Conservation (phyloP, 2,888 invertebrate species). For the Plagodis pulveraria region DNA sequence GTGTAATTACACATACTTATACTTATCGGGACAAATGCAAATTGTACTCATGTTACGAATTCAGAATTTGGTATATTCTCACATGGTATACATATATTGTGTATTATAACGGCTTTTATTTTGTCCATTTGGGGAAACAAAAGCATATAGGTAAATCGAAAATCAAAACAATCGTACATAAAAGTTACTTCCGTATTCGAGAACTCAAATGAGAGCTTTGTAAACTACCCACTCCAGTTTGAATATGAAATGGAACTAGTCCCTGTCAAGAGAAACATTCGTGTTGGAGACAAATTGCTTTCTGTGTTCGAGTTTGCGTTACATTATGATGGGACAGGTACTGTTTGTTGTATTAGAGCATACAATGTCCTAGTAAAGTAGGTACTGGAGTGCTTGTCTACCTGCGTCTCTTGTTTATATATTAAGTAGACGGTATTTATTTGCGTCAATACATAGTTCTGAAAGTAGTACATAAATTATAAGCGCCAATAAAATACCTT, state of each 20-base stretch:
- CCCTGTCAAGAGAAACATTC: conserved; percentile 54
- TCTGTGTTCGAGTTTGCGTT: conserved; percentile 24
- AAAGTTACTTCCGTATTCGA: background rate
- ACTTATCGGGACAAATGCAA: too few species aligned
- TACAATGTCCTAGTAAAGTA: conserved; percentile 10
- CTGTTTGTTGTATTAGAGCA: conserved; percentile 13
- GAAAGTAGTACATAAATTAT: too few species aligned
- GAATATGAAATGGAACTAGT: conserved; percentile 57
- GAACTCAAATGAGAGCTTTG: conserved; percentile 35
- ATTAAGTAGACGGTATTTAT: background rate
- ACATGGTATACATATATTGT: too few species aligned
- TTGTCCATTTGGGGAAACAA: too few species aligned
- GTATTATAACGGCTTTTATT: too few species aligned
- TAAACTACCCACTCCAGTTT: conserved; percentile 40
- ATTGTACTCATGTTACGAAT: too few species aligned
- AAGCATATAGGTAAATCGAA: too few species aligned
- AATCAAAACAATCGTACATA: too few species aligned
- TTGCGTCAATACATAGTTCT: too few species aligned
- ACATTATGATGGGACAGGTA: conserved; percentile 23
- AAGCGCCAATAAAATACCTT: too few species aligned
- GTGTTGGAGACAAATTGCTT: conserved; percentile 25
- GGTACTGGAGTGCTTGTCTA: background rate
- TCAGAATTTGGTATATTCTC: too few species aligned
- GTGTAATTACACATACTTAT: too few species aligned
- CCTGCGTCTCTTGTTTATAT: background rate